These are phyloP conservation scores for Danaus melanippus DNA, from an alignment of 1,140 invertebrate genomes.

Conservation along the genomic window DNA sequence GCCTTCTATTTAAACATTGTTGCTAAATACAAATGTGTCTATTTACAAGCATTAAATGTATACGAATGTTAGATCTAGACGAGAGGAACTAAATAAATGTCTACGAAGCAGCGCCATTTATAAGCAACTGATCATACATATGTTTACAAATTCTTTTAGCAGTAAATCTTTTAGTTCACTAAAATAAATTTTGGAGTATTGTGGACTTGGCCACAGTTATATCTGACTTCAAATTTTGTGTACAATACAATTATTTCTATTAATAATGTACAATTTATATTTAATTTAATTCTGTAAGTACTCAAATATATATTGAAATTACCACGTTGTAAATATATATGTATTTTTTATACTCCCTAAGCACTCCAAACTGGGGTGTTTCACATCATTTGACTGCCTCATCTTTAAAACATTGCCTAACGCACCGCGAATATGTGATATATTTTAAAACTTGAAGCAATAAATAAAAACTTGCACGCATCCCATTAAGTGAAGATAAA, in stretches of 20 bases:
- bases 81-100: constrained; percentile 47
- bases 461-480: constrained; percentile 20
- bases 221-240: too few species aligned
- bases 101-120: constrained; percentile 44
- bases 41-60: constrained; percentile 23
- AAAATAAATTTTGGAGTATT: too few species aligned
- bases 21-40: constrained; percentile 37
- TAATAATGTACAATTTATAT: too few species aligned
- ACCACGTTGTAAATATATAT: too few species aligned
- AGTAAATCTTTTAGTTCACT: constrained; percentile 24
- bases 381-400: constrained; percentile 20
- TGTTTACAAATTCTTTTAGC: constrained; percentile 48
- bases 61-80: constrained; percentile 29
- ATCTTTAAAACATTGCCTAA: constrained; percentile 23
- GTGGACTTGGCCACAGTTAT: too few species aligned
- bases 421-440: constrained; percentile 19
- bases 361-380: constrained; percentile 14
- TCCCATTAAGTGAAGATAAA: constrained; percentile 21
- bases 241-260: too few species aligned
- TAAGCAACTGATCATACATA: constrained; percentile 47
- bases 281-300: too few species aligned
- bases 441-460: constrained; percentile 21
- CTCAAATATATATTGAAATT: too few species aligned
- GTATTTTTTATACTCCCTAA: neutral
- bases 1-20: constrained; percentile 46